These are phyloP conservation scores for Notocelia uddmanniana DNA, from an alignment of 2,888 invertebrate species.

Conservation along the genomic window DNA sequence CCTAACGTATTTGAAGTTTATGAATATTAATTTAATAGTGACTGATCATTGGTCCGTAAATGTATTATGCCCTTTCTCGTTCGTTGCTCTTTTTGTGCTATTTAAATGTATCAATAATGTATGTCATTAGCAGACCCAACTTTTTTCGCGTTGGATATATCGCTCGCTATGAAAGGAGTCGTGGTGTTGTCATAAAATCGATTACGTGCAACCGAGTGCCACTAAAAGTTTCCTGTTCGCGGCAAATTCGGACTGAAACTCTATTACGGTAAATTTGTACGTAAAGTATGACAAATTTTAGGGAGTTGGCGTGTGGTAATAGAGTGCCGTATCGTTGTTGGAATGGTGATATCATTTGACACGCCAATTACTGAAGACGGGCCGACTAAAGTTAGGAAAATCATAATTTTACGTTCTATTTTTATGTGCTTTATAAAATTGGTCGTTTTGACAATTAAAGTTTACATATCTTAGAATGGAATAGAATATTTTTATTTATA, in stretches of 20 bases:
- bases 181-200: constrained; percentile 40
- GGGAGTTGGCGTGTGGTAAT: constrained; percentile 28
- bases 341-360: constrained; percentile 23
- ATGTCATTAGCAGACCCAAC: constrained; percentile 16
- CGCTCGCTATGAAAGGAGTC: constrained; percentile 11
- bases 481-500: too few relatives aligned
- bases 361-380: constrained; percentile 11
- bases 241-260: constrained; percentile 33
- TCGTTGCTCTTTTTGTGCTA: constrained; percentile 1
- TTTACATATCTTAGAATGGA: neutral
- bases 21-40: too few relatives aligned
- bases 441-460: neutral
- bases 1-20: too few relatives aligned
- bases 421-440: neutral
- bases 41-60: neutral
- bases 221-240: constrained; percentile 44
- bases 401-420: neutral
- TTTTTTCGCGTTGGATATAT: constrained; percentile 29
- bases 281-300: constrained; percentile 39
- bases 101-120: neutral
- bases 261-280: constrained; percentile 32
- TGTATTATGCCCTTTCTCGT: neutral
- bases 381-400: neutral
- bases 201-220: constrained; percentile 41
- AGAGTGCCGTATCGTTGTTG: constrained; percentile 24